Evolutionary conservation across 2,888 invertebrate genomes (phyloP), one percentile per base, ranked within the genome.

Genomic region (Acleris laterana): DNA sequence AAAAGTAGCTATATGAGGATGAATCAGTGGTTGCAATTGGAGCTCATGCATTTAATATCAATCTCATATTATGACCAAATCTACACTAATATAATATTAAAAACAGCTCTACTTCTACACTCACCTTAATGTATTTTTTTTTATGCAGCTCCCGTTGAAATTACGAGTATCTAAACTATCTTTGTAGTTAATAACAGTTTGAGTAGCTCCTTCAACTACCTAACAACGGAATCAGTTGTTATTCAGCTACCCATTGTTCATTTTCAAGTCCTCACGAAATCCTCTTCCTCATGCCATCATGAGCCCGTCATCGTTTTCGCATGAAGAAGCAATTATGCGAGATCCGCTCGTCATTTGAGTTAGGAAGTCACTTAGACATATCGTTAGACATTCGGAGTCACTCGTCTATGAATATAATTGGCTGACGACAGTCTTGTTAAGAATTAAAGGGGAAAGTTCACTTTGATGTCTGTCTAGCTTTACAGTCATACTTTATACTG

Each of bases 361-460:
- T 63, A 32, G 63, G 58, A 63, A 63, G 62, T 58, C 52, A 52
- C 62, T 67, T 58, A 58, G 58, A 55, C 42, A 68, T 61, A 61
- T 64, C 57, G 44, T 66, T 17, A 51, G 67, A 53, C 63, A 80
- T 82, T 84, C 79, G 77, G 74, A 81, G 80, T 84, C 87, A 81
- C 71, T 79, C 87, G 81, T 84, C 87, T 89, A 85, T 87, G 82
- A 89, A 90, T 87, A 89, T 88, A 89, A 89, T 89, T 89, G 88
- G 85, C 75, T 70, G 72, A 72, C 69, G 74, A 75, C 75, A 73
- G 77, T 78, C 82, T 83, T 79, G 80, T 83, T 84, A 86, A 62
- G 66, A 52, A 83, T 83, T 81, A 77, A 75, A 83, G 77, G 75
- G 78, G 80, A 81, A 81, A 76, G 80, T 87, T 79, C 63, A 71